Base-by-base conservation (phyloP, 2,888 invertebrate genomes). In the Blera fallax region DNA sequence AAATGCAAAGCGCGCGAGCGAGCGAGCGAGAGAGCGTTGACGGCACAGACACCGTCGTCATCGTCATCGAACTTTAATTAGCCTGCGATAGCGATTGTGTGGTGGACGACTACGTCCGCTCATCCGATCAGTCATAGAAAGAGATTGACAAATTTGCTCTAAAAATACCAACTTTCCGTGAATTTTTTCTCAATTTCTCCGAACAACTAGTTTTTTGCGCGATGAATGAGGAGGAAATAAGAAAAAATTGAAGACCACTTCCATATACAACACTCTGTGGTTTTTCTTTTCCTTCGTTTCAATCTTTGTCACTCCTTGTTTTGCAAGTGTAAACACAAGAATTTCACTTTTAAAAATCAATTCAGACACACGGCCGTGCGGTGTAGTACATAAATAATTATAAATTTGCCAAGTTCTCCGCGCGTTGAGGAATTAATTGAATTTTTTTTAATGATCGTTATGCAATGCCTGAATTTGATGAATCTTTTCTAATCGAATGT, bases 401-500 rank as follows among this genome's bases (percentile, higher is more conserved):
- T 62, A 43, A 72, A 69, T 78, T 70, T 65, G 65, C 45, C 29
- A 58, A 21, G 48, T 79, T 79, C 37, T 64, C 29, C 32, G 45
- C 24, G 32, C 43, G 58, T 54, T 18, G 40, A 65, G 7, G 48
- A 81, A 77, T 67, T 77, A 54, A 81, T 60, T 8, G 48, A 24
- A 72, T 54, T 72, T 40, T 14, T 40, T 14, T 54, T 65, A 70
- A 76, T 50, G 54, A 48, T 74, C 82, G 88, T 90, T 90, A 90
- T 90, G 90, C 89, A 91, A 91, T 91, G 90, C 91, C 91, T 88
- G 88, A 91, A 82, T 91, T 91, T 88, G 91, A 91, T 89, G 91
- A 91, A 88, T 89, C 91, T 88, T 91, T 91, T 88, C 88, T 91
- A 77, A 89, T 88, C 81, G 91, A 90, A 87, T 91, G 90, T 77